Base-by-base conservation (phyloP, 2,888 invertebrate species). In the Amphipoea lucens region DNA sequence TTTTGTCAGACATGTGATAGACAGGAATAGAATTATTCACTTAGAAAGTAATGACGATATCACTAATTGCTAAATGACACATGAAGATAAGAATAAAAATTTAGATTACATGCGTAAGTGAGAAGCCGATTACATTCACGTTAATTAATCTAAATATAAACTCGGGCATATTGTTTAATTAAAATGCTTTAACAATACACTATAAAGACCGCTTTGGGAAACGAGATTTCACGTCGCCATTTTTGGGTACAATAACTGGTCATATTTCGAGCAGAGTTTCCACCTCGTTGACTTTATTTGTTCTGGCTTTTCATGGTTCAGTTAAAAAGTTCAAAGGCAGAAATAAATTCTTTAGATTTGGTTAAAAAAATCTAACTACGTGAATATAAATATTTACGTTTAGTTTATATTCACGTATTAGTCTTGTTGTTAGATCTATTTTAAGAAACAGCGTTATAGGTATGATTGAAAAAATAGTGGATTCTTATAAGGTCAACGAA, bases 151-250 rank as follows among this genome's bases (percentile, higher is more conserved):
- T 42, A 66, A 66, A 62, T 66, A 73, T 17, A 45, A 23, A 74
- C 14, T 42, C 51, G 14, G 9, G 48, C 1, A 66, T 63, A 60
- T 42, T 85, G 60, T 86, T 84, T 83, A 79, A 78, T 83, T 87
- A 80, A 67, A 90, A 88, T 83, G 73, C 73, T 89, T 36, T 54
- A 79, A 54, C 20, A 67, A 51, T 54, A 69, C 36, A 48, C 54
- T 60, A 90, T 54, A 90, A 92, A 91, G 87, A 90, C 87, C 88
- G 88, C 91, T 90, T 93, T 91, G 89, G 90, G 86, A 91, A 95
- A 93, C 92, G 80, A 89, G 94, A 93, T 94, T 93, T 94, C 93
- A 91, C 92, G 89, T 91, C 88, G 85, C 93, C 93, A 87, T 93
- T 85, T 94, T 92, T 87, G 91, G 88, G 83, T 89, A 89, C 88